Base-by-base conservation (phyloP, 2,888 invertebrate species). In the Pristionchus entomophagus region DNA sequence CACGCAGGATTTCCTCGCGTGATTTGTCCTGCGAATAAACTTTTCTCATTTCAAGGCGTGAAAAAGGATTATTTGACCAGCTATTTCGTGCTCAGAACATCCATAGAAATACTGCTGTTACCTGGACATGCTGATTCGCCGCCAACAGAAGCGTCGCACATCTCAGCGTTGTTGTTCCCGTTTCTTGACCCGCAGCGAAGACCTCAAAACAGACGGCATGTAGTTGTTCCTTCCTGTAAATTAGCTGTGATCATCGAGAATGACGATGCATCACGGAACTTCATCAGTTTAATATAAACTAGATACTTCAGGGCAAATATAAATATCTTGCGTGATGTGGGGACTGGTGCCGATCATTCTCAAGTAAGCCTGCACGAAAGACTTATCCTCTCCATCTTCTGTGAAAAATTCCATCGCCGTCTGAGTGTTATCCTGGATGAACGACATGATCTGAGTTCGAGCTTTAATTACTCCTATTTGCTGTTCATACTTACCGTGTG, bases 1-100 rank as follows among this genome's bases (percentile, higher is more conserved):
- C 59, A 38, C 49, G 51, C 4, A 82, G 59, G 22, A 82, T 59
- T 38, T 82, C 82, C 29, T 82, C 56, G 14, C 82, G 82, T 0
- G 32, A 19, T 19, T 51, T 82, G 56, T 82, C 82, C 82, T 82
- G 29, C 32, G n/a, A 14, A 56, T 22, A 5, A n/a, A 8, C 5
- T 17, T 56, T 56, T n/a, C 56, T 17, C 56, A 22, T 56, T n/a
- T 14, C 56, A 22, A n/a, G n/a, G n/a, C 56, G 22, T 8, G 56
- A 14, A 22, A 56, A 56, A 14, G n/a, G 5, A 22, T 22, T 56
- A 22, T 56, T 56, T 22, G 8, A 22, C 8, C 5, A 14, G 8
- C n/a, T 4, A 56, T 17, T 56, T 17, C 22, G 19, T 5, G 56
- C 56, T 8, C 4, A 5, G 56, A 17, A 14, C 19, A 14, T 17